Conservation (phyloP, 2,888 invertebrate species). For the Cheilosia vernalis region DNA sequence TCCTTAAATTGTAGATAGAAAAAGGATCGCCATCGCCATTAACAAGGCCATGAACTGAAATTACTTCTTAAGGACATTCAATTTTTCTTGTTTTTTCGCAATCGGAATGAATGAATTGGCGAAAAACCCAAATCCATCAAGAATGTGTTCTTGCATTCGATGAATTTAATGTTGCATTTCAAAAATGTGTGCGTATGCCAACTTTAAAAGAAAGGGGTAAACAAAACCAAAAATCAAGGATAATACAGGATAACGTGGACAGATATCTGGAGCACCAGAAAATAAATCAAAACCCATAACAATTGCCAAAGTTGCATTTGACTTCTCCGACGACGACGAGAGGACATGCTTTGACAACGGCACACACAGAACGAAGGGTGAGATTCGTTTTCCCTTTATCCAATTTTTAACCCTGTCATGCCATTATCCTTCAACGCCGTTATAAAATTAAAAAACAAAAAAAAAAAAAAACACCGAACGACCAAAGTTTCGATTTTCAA, state of each 20-base stretch:
- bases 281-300: slow-evolving; percentile 83
- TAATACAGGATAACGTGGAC: slow-evolving; percentile 81
- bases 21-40: slow-evolving; percentile 74
- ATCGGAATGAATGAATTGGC: slow-evolving; percentile 12
- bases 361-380: slow-evolving; percentile 54
- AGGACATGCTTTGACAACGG: slow-evolving; percentile 72
- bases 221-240: slow-evolving; percentile 82
- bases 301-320: slow-evolving; percentile 83
- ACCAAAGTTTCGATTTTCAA: slow-evolving; percentile 67
- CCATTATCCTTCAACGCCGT: slow-evolving; percentile 70
- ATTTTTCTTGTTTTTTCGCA: slow-evolving; percentile 53
- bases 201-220: slow-evolving; percentile 77
- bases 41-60: slow-evolving; percentile 76
- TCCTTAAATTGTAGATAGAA: slow-evolving; percentile 69
- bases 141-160: slow-evolving; percentile 43
- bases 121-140: slow-evolving; percentile 13
- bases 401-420: slow-evolving; percentile 71
- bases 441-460: slow-evolving; percentile 63
- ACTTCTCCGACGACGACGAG: slow-evolving; percentile 79
- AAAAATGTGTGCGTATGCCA: slow-evolving; percentile 26
- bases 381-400: slow-evolving; percentile 36
- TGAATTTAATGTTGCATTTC: slow-evolving; percentile 53
- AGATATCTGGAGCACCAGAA: slow-evolving; percentile 80
- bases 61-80: slow-evolving; percentile 72
- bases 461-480: slow-evolving; percentile 16